Evolutionary conservation across 1,140 invertebrate genomes (phyloP), one percentile per base, ranked within the genome.

Genomic region (Ips typographus): DNA sequence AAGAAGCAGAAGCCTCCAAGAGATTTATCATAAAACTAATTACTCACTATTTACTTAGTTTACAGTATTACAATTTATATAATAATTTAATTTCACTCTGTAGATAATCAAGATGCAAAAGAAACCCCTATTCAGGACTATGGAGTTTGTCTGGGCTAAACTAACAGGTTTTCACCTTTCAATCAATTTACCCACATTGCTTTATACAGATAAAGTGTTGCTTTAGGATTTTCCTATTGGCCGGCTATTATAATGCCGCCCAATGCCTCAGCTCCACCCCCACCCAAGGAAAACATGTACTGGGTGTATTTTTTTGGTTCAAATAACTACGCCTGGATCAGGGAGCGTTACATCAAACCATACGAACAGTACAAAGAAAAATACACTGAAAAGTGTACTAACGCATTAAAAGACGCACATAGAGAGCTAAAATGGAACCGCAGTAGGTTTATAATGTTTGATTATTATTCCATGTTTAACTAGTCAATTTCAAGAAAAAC

Each of bases 231-330:
- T 84, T 91, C 92, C 68, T 91, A 93, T 70, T 96, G 94, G 94
- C 94, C 94, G 52, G 93, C 91, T 82, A 91, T 91, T 88, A 93
- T 96, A 88, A 90, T 91, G 88, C 56, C 71, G 56, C 71, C 74
- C 67, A 74, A 76, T 72, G 89, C 90, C 2, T 85, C 87, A 36
- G 82, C 87, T 67, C 87, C 65, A 7, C 59, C 63, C 40, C 53
- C 47, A 55, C 90, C 68, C 77, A 89, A 76, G 89, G 85, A 87
- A 62, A 82, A 87, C 4, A 41, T 41, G 37, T 90, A 94, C 74
- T 96, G 93, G 82, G 92, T 97, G 68, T 95, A 91, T 81, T 97
- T 98, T 83, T 98, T 94, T 85, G 94, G 95, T 57, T 91, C 91
- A 41, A 90, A 94, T 74, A 95, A 97, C 81, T 96, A 92, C 86